Conservation (phyloP, 2,113 vertebrate species). For the Psilopsiagon aymara region DNA sequence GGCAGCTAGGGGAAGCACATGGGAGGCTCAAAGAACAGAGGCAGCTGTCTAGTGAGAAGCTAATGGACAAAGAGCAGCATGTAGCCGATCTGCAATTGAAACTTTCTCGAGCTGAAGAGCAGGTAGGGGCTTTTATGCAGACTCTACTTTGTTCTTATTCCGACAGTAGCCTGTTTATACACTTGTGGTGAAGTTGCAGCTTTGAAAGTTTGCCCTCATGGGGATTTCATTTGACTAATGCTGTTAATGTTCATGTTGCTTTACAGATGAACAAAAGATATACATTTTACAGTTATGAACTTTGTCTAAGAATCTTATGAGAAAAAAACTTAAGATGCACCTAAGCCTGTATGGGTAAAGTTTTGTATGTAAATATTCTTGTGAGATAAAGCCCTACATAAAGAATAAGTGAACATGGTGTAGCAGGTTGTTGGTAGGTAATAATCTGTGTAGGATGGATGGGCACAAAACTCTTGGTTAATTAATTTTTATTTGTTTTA, state of each 20-base stretch:
- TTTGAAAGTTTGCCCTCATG: not conserved
- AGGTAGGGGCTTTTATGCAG: constrained; percentile 75
- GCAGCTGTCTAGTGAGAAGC: constrained; percentile 94
- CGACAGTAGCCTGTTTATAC: not conserved
- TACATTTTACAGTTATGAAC: not conserved
- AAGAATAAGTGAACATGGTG: not conserved
- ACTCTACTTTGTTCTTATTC: not conserved
- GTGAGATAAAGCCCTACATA: not conserved
- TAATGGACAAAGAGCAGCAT: constrained; percentile 96
- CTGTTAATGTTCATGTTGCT: not conserved
- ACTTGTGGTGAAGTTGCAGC: not conserved
- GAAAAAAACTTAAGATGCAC: not conserved
- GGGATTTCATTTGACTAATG: not conserved
- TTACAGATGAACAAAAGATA: not conserved
- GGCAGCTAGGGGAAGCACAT: constrained; percentile 92
- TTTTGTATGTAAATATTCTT: not conserved
- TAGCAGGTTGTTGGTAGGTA: not conserved
- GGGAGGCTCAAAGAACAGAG: constrained; percentile 98
- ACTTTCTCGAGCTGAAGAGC: constrained; percentile 91
- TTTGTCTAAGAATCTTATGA: not conserved
- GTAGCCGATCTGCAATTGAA: constrained; percentile 93
- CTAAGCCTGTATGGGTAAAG: not conserved
- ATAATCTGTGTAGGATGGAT: not conserved
- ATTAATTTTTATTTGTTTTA: constrained; percentile 23
- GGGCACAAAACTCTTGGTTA: not conserved